A percentile compares a stretch with the other conserved stretches of the same genome.
Evolutionary conservation across 2,113 vertebrate species (phyloP).

Genomic region (Zonotrichia leucophrys): DNA sequence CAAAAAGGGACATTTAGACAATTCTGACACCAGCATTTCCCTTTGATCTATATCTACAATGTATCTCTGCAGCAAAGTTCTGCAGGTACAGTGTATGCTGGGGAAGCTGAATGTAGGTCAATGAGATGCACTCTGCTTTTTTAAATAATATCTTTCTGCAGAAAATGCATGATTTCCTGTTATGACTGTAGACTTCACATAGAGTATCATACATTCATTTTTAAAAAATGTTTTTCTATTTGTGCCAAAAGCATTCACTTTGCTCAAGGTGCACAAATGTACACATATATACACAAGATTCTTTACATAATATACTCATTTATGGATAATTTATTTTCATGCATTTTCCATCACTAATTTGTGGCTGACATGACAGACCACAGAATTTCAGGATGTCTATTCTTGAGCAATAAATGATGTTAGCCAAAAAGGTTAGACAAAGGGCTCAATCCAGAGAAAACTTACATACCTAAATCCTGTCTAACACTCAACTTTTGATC

Average conservation of each 20-base stretch:
- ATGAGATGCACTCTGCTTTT: slow-evolving; percentile 68
- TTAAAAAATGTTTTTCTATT: not conserved
- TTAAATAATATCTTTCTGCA: slow-evolving; percentile 61
- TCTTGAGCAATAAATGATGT: slow-evolving; percentile 13
- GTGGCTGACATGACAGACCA: not conserved
- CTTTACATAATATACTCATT: not conserved
- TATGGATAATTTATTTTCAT: not conserved
- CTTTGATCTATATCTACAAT: slow-evolving; percentile 56
- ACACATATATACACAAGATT: not conserved
- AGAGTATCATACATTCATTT: not conserved
- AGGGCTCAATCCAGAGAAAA: not conserved
- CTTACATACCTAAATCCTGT: not conserved
- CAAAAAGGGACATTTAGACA: slow-evolving; percentile 51
- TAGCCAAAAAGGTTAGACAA: not conserved
- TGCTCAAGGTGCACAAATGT: not conserved
- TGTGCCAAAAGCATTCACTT: not conserved
- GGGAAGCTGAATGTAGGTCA: slow-evolving; percentile 77
- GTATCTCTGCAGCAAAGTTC: slow-evolving; percentile 60
- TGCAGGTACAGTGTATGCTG: slow-evolving; percentile 54
- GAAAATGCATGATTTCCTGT: slow-evolving; percentile 73
- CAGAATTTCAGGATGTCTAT: slow-evolving; percentile 54
- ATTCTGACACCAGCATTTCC: slow-evolving; percentile 47
- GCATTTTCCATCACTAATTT: not conserved
- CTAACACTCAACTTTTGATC: not conserved
- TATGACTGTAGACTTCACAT: slow-evolving; percentile 60